phyloP scores from a whole-genome alignment of 1,140 invertebrate species.

The Thrips palmi region DNA sequence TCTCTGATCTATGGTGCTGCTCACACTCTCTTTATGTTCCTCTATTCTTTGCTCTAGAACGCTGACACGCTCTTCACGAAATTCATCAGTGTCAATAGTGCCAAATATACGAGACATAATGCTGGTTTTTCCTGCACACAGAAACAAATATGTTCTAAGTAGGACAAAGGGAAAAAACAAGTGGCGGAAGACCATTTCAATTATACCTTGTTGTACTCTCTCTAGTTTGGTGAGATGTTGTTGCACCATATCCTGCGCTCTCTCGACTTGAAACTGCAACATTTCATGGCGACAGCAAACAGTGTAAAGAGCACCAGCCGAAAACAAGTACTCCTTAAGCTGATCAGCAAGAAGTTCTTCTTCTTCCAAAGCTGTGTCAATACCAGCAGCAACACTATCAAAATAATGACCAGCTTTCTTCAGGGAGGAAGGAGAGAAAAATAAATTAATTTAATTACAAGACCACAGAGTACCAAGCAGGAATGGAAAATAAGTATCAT shows the following conservation, averaged over 20 bases:
- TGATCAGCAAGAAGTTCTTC: slow-evolving; percentile 69
- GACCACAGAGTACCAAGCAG: neutral
- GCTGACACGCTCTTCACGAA: slow-evolving; percentile 48
- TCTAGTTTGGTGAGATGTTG: slow-evolving; percentile 35
- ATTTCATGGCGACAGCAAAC: slow-evolving; percentile 56
- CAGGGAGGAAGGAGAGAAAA: slow-evolving; percentile 15
- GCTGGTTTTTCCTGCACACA: slow-evolving; percentile 37
- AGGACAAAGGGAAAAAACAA: slow-evolving; percentile 10
- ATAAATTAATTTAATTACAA: slow-evolving; percentile 4
- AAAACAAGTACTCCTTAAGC: slow-evolving; percentile 67
- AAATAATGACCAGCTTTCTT: slow-evolving; percentile 45
- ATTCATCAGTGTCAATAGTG: slow-evolving; percentile 60
- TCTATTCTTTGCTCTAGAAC: slow-evolving; percentile 53
- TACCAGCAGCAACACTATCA: slow-evolving; percentile 59
- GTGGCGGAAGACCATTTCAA: slow-evolving; percentile 3
- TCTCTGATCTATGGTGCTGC: slow-evolving; percentile 36
- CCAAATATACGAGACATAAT: slow-evolving; percentile 56
- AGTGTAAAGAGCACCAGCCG: slow-evolving; percentile 49
- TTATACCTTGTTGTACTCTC: slow-evolving; percentile 28
- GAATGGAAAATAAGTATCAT: slow-evolving; percentile 6
- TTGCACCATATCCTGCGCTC: slow-evolving; percentile 39
- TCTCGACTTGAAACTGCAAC: slow-evolving; percentile 50
- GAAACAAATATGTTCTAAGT: slow-evolving; percentile 1
- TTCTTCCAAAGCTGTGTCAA: slow-evolving; percentile 58
- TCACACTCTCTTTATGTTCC: slow-evolving; percentile 37